Base-by-base conservation (phyloP, 2,888 invertebrate genomes). In the Invenusta paracnida region DNA sequence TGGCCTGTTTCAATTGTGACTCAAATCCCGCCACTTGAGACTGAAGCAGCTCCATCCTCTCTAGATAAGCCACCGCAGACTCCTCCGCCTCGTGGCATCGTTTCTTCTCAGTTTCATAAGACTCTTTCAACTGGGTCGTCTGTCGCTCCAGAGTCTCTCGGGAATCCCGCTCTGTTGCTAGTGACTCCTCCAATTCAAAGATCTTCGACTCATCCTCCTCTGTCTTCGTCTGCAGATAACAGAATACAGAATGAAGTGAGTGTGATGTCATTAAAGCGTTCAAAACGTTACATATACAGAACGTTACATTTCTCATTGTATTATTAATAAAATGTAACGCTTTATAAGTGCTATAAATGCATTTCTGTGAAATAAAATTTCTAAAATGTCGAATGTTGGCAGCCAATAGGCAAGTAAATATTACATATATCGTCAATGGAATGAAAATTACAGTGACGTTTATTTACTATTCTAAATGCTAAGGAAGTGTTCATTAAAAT, bases 21-120 rank as follows among this genome's bases (percentile, higher is more conserved):
- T 73, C 73, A 5, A 73, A 23, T 5, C 73, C 23, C 11, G 23
- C 25, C 17, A 73, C 73, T 23, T 73, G 73, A 23, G 73, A 73
- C 27, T 27, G 82, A 2, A 82, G 27, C 2, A 30, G 27, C 86
- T 91, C 91, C n/a, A 91, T 89, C 88, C 90, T 90, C 87, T 91
- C 91, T 13, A 90, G 88, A 87, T 90, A 90, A 0, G 88, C 85
- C 11, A 88, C 88, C 30, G 90, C 89, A 0, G 88, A 87, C 5
- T 89, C 89, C 85, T 90, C 90, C 30, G 88, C 88, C 0, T 87
- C 87, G 66, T 86, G 25, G 13, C 29, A 66, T 13, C 67, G 23
- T 27, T 66, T 23, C 48, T 86, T 86, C 81, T 86, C 83, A 2
- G 81, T 30, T 23, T 85, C 86, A 27, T 85, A 85, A 23, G 67